These are phyloP conservation scores for Pedetes capensis DNA, from an alignment of 2,113 vertebrate species.

Conservation along the genomic window DNA sequence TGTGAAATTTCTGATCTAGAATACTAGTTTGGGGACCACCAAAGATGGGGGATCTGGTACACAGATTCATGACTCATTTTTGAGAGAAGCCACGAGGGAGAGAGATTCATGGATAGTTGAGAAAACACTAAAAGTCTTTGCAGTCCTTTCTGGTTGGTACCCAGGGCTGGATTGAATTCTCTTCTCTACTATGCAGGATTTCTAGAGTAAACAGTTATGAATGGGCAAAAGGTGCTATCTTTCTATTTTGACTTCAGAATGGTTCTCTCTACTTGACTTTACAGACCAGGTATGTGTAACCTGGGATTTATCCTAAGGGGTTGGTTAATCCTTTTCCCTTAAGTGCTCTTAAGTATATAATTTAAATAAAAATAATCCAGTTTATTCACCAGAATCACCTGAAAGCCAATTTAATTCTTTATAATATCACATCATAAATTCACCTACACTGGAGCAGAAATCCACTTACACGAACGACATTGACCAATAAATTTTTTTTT, in stretches of 20 bases:
- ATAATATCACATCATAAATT: not conserved
- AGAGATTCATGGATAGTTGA: not conserved
- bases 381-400: not conserved
- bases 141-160: not conserved
- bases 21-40: not conserved
- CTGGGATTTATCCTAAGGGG: not conserved
- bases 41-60: not conserved
- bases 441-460: not conserved
- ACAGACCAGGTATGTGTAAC: not conserved
- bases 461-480: not conserved
- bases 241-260: not conserved
- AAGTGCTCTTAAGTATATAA: not conserved
- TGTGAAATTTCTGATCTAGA: not conserved
- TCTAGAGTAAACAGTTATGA: not conserved
- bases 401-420: not conserved
- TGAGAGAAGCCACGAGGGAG: not conserved
- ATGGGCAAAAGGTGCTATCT: rapidly evolving
- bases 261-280: no score
- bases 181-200: not conserved
- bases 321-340: not conserved
- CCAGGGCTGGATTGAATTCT: not conserved
- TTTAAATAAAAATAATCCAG: not conserved
- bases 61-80: not conserved
- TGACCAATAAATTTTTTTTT: no score
- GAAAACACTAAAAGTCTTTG: not conserved